Conservation (phyloP, 2,113 vertebrate species). For the Psilopsiagon aurifrons region DNA sequence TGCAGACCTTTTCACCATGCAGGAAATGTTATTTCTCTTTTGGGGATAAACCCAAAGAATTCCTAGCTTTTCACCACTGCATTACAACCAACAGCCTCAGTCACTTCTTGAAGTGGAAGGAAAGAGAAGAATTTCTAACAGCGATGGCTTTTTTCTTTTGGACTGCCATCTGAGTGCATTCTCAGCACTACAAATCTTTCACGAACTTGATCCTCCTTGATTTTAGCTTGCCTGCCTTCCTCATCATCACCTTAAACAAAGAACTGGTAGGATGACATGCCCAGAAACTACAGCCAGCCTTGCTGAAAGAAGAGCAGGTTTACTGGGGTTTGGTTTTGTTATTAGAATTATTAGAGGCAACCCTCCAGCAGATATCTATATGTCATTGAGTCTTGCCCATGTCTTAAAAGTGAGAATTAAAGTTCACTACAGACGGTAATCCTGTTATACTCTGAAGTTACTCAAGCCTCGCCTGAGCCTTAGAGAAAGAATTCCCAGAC, state of each 20-base stretch:
- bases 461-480: background rate
- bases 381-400: background rate
- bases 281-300: background rate
- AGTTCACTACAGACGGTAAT: background rate
- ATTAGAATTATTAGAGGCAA: background rate
- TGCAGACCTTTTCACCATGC: background rate
- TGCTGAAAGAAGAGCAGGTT: background rate
- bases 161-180: background rate
- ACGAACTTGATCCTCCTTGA: background rate
- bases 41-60: background rate
- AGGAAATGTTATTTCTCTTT: background rate
- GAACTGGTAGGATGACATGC: background rate
- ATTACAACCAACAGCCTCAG: background rate
- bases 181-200: background rate
- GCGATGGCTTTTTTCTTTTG: background rate
- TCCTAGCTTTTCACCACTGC: background rate
- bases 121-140: background rate
- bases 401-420: background rate
- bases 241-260: background rate
- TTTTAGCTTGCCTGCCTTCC: background rate
- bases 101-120: background rate
- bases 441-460: background rate
- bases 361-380: background rate
- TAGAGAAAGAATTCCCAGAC: conserved; percentile 30
- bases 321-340: background rate